Percentiles rank a stretch among this genome's conserved stretches.
phyloP scores from a whole-genome alignment of 1,140 invertebrate genomes.

The Bombus waltoni region DNA sequence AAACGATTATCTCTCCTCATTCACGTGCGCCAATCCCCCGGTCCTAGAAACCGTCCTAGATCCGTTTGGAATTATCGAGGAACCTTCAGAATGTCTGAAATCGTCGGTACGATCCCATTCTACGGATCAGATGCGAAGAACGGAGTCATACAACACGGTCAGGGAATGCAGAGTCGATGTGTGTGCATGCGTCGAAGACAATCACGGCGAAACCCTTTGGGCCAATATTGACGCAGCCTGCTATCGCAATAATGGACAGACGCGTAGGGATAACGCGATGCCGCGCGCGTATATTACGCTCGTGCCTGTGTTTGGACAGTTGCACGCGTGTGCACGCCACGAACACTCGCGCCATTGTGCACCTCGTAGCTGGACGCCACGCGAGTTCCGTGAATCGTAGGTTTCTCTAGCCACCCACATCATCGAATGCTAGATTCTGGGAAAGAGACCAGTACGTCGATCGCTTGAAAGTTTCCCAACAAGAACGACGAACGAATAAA shows the following conservation, averaged over 20 bases:
- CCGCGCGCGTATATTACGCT: conserved; percentile 66
- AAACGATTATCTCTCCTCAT: conserved; percentile 38
- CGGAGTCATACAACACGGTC: background rate
- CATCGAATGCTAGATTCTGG: background rate
- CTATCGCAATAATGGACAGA: conserved; percentile 73
- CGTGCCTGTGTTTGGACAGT: conserved; percentile 62
- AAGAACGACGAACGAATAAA: background rate
- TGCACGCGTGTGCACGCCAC: conserved; percentile 50
- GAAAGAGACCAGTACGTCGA: background rate
- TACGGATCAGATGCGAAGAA: background rate
- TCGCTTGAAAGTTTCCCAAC: background rate
- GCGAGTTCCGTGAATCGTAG: too few relatives aligned
- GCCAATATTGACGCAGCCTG: conserved; percentile 72
- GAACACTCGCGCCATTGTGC: conserved; percentile 15
- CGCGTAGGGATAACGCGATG: conserved; percentile 70
- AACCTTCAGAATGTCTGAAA: background rate
- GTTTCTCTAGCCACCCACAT: background rate
- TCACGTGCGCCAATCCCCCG: background rate
- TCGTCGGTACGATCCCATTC: background rate
- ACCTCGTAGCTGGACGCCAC: background rate
- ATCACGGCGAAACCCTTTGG: conserved; percentile 72
- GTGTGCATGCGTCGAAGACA: conserved; percentile 60
- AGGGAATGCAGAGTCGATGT: background rate
- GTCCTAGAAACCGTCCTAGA: too few relatives aligned
- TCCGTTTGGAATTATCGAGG: background rate